Evolutionary conservation across 2,888 invertebrate species (phyloP), one percentile per base, ranked within the genome.

Genomic region (Mimas tiliae): DNA sequence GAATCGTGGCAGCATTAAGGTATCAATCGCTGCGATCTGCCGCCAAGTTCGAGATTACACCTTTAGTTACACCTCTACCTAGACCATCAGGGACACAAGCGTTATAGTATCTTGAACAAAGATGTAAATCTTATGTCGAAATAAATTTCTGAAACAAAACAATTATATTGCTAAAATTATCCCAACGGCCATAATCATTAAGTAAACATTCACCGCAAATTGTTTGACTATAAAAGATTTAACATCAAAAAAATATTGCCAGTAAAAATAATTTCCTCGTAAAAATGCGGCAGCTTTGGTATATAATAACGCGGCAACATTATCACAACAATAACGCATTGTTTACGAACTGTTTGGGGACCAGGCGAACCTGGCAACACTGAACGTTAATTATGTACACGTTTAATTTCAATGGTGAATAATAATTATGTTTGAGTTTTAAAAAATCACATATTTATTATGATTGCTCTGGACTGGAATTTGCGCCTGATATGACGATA

Each of bases 191-290:
- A 58, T 58, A 42, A 58, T 38, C 38, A 42, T 58, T 12, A 12
- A 58, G 38, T 19, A 19, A 58, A 19, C 58, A 42, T 58, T 58
- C 11, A 12, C 38, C 38, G 38, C 42, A 58, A 58, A 58, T 58
- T 58, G 58, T 58, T 58, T 38, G 16, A 52, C 52, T 52, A 58
- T 58, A 42, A 58, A 58, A 58, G 42, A 58, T 42, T 58, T 58
- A 19, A 52, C 52, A 42, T 42, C 58, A 58, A 58, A 58, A 38
- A 58, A 58, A 58, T 58, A 58, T 58, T 58, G 58, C 58, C 58
- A 42, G 58, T 58, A 58, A 58, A 58, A 38, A 58, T 19, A 38
- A 58, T 58, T 58, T 52, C 11, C 38, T 38, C 58, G 38, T 38
- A 38, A 38, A 58, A 55, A 58, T 16, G 19, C 58, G 16, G 58